Percentiles rank a stretch among this genome's conserved stretches.
These are phyloP conservation scores for Lagodon rhomboides DNA, from an alignment of 2,797 vertebrate genomes.

Conservation along the genomic window DNA sequence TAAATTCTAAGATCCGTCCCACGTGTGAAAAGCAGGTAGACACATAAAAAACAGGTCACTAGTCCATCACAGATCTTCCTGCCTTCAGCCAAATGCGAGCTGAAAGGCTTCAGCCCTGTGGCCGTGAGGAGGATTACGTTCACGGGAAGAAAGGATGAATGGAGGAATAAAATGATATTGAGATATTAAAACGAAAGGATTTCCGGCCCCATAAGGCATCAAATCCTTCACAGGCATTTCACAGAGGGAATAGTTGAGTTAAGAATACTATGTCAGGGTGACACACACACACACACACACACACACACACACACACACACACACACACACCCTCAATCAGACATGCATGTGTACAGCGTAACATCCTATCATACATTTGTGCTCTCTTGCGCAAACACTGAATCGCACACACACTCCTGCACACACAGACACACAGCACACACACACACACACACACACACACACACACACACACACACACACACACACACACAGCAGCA, in stretches of 20 bases:
- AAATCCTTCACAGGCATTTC: conserved; percentile 15
- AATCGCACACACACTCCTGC: conserved; percentile 5
- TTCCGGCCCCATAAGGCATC: conserved; percentile 35
- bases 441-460: conserved; percentile 1
- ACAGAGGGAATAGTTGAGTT: conserved; percentile 13
- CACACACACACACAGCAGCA: conserved; percentile 28
- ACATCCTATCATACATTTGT: conserved; percentile 13
- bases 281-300: not conserved
- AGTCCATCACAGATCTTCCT: conserved; percentile 9
- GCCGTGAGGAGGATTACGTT: conserved; percentile 40
- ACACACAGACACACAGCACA: not conserved
- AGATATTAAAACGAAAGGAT: conserved; percentile 47
- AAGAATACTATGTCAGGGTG: not conserved
- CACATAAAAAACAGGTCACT: not conserved
- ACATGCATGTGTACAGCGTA: conserved; percentile 13
- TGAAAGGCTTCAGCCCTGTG: conserved; percentile 18
- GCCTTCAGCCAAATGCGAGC: conserved; percentile 13
- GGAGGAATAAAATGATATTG: conserved; percentile 39
- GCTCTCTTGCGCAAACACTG: conserved; percentile 34
- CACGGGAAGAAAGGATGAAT: not conserved
- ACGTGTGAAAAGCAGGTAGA: conserved; percentile 3
- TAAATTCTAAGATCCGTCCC: not conserved
- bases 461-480: conserved; percentile 4
- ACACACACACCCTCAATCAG: not conserved
- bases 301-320: not conserved